These are phyloP conservation scores for Drosophila anomalata DNA, from an alignment of 2,888 invertebrate genomes.

Conservation along the genomic window DNA sequence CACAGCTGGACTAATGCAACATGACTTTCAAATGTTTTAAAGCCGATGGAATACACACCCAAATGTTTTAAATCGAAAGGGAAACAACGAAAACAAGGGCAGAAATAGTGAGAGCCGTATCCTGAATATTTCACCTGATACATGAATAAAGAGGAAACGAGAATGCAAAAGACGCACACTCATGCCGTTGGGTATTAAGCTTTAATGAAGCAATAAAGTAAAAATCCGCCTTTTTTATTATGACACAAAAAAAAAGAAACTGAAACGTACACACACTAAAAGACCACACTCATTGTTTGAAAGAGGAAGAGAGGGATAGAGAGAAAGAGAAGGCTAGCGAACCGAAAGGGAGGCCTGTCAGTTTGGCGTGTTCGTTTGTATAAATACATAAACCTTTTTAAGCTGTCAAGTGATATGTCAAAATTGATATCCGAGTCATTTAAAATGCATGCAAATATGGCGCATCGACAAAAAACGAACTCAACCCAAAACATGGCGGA, in stretches of 20 bases:
- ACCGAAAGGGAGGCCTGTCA: neutral
- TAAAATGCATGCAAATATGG: constrained; percentile 79
- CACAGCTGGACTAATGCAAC: constrained; percentile 29
- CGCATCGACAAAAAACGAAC: constrained; percentile 56
- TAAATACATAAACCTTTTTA: constrained; percentile 81
- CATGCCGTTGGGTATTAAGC: constrained; percentile 67
- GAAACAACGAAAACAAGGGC: constrained; percentile 6
- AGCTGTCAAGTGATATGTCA: constrained; percentile 80
- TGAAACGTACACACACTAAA: neutral
- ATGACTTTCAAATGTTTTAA: constrained; percentile 51
- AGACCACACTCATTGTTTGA: constrained; percentile 12
- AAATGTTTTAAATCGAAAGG: constrained; percentile 17
- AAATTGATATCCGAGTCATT: constrained; percentile 80
- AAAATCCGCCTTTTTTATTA: constrained; percentile 70
- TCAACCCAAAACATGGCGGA: constrained; percentile 9
- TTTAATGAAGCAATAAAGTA: constrained; percentile 79
- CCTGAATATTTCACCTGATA: constrained; percentile 68
- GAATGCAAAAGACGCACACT: constrained; percentile 21
- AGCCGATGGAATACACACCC: constrained; percentile 3
- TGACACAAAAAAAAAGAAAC: constrained; percentile 45
- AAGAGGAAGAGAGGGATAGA: neutral
- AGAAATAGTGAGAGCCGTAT: constrained; percentile 29
- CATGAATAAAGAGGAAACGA: constrained; percentile 27
- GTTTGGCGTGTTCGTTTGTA: constrained; percentile 58
- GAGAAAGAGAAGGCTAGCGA: neutral